These are phyloP conservation scores for Tolypeutes matacus DNA, from an alignment of 2,797 vertebrate species.

Conservation along the genomic window DNA sequence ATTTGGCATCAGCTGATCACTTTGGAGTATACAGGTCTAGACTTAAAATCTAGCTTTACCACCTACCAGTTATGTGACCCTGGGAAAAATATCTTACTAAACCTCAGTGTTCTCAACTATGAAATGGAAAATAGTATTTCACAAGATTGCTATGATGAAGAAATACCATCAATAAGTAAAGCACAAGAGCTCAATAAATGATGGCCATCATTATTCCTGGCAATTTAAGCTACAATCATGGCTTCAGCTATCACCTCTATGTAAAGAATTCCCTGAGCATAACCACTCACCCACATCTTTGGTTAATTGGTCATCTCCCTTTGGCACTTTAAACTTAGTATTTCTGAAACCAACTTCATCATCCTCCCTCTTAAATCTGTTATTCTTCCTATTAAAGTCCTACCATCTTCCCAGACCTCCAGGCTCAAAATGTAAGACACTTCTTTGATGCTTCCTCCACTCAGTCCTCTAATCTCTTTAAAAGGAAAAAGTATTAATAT, in stretches of 20 bases:
- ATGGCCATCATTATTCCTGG: background rate
- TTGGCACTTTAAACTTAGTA: background rate
- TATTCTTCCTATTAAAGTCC: background rate
- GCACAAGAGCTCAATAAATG: background rate
- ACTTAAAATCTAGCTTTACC: conserved; percentile 9
- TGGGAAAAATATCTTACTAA: conserved; percentile 2
- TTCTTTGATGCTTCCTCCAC: background rate
- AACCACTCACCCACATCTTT: background rate
- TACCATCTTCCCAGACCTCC: background rate
- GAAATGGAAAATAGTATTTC: background rate
- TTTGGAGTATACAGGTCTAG: background rate
- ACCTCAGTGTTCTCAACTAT: conserved; percentile 39
- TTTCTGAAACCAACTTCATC: conserved; percentile 3
- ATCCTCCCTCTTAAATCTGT: background rate
- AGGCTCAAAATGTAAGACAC: conserved; percentile 17
- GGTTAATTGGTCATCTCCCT: background rate
- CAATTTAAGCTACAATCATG: background rate
- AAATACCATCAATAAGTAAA: conserved; percentile 15
- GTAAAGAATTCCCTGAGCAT: background rate
- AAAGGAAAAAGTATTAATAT: background rate
- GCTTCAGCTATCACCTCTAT: background rate
- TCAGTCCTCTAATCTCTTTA: background rate
- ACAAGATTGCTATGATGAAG: background rate
- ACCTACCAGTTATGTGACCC: background rate
- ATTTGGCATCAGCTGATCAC: background rate